phyloP scores from a whole-genome alignment of 2,888 invertebrate species.

The Ypsolopha scabrella region DNA sequence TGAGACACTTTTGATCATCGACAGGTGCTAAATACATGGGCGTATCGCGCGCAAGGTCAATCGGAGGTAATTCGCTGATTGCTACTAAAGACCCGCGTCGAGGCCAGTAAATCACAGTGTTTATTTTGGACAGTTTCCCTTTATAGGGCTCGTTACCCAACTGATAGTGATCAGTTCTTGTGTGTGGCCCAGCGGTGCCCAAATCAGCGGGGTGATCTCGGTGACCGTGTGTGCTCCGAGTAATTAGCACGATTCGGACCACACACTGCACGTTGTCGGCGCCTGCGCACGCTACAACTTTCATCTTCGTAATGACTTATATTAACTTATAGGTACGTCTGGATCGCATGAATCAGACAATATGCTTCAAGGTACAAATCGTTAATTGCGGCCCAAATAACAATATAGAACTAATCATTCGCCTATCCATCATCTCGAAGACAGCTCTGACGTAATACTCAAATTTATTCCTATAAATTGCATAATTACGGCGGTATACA shows the following conservation, averaged over 20 bases:
- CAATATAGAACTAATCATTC: neutral
- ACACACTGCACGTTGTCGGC: slow-evolving; percentile 25
- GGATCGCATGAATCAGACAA: neutral
- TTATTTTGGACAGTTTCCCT: slow-evolving; percentile 47
- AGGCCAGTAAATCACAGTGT: slow-evolving; percentile 40
- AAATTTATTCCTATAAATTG: slow-evolving; percentile 33
- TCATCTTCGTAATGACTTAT: too few species aligned
- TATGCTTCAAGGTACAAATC: neutral
- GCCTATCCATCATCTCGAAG: neutral
- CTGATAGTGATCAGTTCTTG: slow-evolving; percentile 34
- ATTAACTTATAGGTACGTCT: too few species aligned
- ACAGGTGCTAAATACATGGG: slow-evolving; percentile 2
- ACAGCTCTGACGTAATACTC: neutral
- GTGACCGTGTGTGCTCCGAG: slow-evolving; percentile 35
- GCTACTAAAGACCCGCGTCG: slow-evolving; percentile 29
- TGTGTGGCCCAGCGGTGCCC: slow-evolving; percentile 27
- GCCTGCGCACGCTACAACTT: neutral
- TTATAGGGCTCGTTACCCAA: slow-evolving; percentile 53
- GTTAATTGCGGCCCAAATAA: neutral
- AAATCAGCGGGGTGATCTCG: slow-evolving; percentile 42
- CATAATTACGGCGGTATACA: slow-evolving; percentile 51
- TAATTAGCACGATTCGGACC: slow-evolving; percentile 43
- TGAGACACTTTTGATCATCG: neutral
- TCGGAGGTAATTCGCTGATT: slow-evolving; percentile 27
- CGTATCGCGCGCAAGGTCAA: slow-evolving; percentile 1